Conservation (phyloP, 1,140 invertebrate species). For the Zaprionus capensis region DNA sequence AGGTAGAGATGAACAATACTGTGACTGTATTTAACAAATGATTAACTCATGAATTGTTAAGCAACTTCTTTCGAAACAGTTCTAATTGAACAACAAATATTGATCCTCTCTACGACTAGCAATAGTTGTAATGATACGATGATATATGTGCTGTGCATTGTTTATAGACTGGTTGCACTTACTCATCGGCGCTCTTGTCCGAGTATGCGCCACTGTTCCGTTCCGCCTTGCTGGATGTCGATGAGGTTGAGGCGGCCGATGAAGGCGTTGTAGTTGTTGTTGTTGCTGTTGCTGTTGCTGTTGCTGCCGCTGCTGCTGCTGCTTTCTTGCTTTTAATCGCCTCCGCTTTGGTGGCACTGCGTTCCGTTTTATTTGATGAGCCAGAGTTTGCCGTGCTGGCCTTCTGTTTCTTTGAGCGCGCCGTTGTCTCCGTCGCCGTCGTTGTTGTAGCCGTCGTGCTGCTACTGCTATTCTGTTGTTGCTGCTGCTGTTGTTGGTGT, state of each 20-base stretch:
- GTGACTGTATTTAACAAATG: background rate
- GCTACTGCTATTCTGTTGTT: slow-evolving; percentile 17
- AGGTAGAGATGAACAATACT: background rate
- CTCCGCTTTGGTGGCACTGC: slow-evolving; percentile 49
- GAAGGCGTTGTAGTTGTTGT: slow-evolving; percentile 36
- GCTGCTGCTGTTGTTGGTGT: slow-evolving; percentile 43
- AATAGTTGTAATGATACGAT: slow-evolving; percentile 2
- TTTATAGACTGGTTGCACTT: slow-evolving; percentile 49
- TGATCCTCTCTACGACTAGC: slow-evolving; percentile 16
- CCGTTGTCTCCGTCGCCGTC: slow-evolving; percentile 28
- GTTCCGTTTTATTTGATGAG: slow-evolving; percentile 51
- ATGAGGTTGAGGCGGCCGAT: slow-evolving; percentile 56
- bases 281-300: slow-evolving; percentile 12
- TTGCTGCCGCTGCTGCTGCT: slow-evolving; percentile 20
- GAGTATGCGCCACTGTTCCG: slow-evolving; percentile 67
- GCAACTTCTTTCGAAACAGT: background rate
- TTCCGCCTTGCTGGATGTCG: slow-evolving; percentile 69
- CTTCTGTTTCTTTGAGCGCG: slow-evolving; percentile 67
- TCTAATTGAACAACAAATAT: background rate
- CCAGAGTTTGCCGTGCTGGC: slow-evolving; percentile 38
- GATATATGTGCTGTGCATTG: slow-evolving; percentile 20
- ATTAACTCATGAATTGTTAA: background rate
- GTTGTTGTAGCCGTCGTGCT: slow-evolving; percentile 15
- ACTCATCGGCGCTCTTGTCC: slow-evolving; percentile 82
- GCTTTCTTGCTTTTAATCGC: slow-evolving; percentile 58